A percentile compares a stretch with the other conserved stretches of the same genome.
These are phyloP conservation scores for Eledona agricola DNA, from an alignment of 2,888 invertebrate genomes.

Conservation along the genomic window DNA sequence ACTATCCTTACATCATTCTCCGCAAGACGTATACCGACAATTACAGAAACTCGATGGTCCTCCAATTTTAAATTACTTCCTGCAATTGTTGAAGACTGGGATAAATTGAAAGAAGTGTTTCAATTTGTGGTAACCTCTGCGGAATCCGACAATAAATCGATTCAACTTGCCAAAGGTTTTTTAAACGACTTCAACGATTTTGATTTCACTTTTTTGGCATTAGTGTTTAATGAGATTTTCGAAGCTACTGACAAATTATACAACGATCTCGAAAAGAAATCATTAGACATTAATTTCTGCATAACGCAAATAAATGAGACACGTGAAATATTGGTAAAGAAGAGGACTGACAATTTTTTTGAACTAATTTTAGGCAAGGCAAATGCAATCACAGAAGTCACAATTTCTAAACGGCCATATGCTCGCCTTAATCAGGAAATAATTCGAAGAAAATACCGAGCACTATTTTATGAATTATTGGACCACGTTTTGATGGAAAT, in stretches of 20 bases:
- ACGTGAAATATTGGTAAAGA: too few relatives aligned
- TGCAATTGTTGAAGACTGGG: constrained; percentile 39
- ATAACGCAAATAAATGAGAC: too few relatives aligned
- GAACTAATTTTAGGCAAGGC: too few relatives aligned
- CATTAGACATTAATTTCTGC: constrained; percentile 41
- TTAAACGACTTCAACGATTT: constrained; percentile 40
- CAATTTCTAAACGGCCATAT: too few relatives aligned
- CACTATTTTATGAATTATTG: too few relatives aligned
- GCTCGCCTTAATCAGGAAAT: too few relatives aligned
- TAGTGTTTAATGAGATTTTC: constrained; percentile 42
- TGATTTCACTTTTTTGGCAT: constrained; percentile 41
- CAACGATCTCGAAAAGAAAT: constrained; percentile 37
- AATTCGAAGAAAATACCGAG: too few relatives aligned
- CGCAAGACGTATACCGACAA: constrained; percentile 1
- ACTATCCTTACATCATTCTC: constrained; percentile 3
- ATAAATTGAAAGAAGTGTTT: constrained; percentile 40
- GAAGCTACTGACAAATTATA: constrained; percentile 34
- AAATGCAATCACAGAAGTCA: too few relatives aligned
- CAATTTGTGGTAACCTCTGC: constrained; percentile 31
- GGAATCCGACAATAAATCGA: constrained; percentile 36
- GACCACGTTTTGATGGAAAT: too few relatives aligned
- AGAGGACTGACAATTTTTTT: too few relatives aligned
- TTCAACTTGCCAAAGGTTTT: constrained; percentile 36
- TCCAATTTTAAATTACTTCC: constrained; percentile 38
- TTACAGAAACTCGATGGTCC: constrained; percentile 31